Evolutionary conservation across 2,888 invertebrate species (phyloP).

Genomic region (Cyclophora albipunctata): DNA sequence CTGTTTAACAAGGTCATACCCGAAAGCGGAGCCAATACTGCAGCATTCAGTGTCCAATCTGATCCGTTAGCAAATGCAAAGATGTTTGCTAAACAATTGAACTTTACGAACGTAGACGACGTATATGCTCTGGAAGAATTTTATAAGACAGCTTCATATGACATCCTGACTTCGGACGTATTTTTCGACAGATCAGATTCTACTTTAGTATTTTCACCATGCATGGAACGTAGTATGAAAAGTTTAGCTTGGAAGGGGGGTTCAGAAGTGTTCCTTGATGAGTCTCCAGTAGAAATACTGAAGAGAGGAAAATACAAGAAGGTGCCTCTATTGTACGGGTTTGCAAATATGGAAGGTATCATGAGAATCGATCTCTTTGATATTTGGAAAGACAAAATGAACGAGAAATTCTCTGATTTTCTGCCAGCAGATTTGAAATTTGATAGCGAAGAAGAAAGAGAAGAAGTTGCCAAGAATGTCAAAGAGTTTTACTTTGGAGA

Average conservation of each 20-base stretch:
- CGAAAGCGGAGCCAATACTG: slow-evolving; percentile 37
- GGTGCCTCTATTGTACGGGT: slow-evolving; percentile 38
- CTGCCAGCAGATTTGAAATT: slow-evolving; percentile 40
- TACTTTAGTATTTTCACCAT: slow-evolving; percentile 23
- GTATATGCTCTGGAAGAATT: slow-evolving; percentile 37
- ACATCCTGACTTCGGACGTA: slow-evolving; percentile 19
- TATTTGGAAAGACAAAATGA: slow-evolving; percentile 34
- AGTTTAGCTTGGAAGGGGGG: slow-evolving; percentile 14
- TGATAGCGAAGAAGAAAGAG: slow-evolving; percentile 23
- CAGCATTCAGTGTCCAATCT: slow-evolving; percentile 30
- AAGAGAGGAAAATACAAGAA: slow-evolving; percentile 27
- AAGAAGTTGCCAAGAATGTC: slow-evolving; percentile 24
- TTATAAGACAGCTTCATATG: slow-evolving; percentile 32
- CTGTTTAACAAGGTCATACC: slow-evolving; percentile 43
- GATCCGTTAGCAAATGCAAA: slow-evolving; percentile 41
- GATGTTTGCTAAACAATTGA: slow-evolving; percentile 29
- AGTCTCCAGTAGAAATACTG: slow-evolving; percentile 34
- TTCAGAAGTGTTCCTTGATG: slow-evolving; percentile 28
- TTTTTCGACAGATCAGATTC: slow-evolving; percentile 9
- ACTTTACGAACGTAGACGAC: slow-evolving; percentile 32
- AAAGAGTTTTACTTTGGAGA: slow-evolving; percentile 37
- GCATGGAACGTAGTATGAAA: slow-evolving; percentile 14
- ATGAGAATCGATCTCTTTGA: slow-evolving; percentile 27
- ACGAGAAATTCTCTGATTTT: slow-evolving; percentile 43
- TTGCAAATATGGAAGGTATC: slow-evolving; percentile 44